phyloP scores from a whole-genome alignment of 92 coral and sea anemone genomes.

The Epizoanthus illoricatus region DNA sequence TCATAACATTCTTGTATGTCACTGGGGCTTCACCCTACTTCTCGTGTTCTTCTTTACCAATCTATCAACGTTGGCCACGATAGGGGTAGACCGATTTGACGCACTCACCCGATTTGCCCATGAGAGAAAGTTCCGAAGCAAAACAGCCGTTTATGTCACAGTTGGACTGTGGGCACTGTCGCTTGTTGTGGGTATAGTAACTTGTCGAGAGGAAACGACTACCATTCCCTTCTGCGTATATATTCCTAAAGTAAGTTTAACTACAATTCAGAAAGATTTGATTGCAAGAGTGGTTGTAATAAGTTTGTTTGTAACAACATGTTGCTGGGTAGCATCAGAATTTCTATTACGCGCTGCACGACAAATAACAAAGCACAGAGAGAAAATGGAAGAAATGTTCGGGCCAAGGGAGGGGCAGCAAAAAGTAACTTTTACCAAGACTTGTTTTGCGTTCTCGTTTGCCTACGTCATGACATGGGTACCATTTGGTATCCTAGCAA shows the following conservation, averaged over 20 bases:
- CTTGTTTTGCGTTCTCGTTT: constrained; percentile 16
- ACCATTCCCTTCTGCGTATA: constrained; percentile 7
- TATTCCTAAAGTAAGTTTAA: neutral
- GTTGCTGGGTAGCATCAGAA: neutral
- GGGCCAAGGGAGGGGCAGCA: constrained; percentile 12
- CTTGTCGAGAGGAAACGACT: constrained; percentile 13
- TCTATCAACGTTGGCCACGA: constrained; percentile 14
- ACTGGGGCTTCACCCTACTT: constrained; percentile 27
- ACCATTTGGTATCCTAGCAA: constrained; percentile 5
- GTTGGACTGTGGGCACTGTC: neutral
- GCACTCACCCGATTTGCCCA: constrained; percentile 28
- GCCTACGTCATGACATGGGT: constrained; percentile 28
- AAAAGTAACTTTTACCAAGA: constrained; percentile 18
- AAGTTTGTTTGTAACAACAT: neutral
- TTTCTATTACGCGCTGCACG: neutral
- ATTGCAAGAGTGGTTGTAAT: constrained; percentile 17
- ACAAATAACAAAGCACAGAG: constrained; percentile 14
- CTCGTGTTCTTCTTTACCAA: constrained; percentile 20
- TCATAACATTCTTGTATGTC: constrained; percentile 10
- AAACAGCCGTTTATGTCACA: constrained; percentile 15
- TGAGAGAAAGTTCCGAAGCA: constrained; percentile 6
- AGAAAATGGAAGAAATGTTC: constrained; percentile 17
- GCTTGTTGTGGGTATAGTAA: neutral
- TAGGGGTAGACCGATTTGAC: constrained; percentile 24
- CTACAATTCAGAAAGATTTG: constrained; percentile 1